Percentiles rank a stretch among this genome's conserved stretches.
Evolutionary conservation across 2,113 vertebrate species (phyloP).

Genomic region (Tor tambroides): DNA sequence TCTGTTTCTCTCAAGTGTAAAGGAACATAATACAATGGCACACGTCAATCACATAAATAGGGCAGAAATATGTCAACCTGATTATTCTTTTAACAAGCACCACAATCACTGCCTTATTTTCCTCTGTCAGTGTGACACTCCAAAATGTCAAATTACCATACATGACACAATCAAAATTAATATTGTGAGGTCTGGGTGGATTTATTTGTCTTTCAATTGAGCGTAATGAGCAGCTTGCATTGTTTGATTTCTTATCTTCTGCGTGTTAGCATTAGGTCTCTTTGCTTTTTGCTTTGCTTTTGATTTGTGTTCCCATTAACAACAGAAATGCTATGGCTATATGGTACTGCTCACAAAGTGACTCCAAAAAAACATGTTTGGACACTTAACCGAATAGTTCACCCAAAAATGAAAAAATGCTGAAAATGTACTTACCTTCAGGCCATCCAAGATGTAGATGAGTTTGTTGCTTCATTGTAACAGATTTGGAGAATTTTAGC

Average conservation of each 20-base stretch:
- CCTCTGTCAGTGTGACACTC: slow-evolving; percentile 18
- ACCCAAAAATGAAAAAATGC: background rate
- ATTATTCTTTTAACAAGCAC: slow-evolving; percentile 54
- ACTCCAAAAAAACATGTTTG: background rate
- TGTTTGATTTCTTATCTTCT: slow-evolving; percentile 28
- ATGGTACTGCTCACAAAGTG: background rate
- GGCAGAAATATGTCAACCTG: slow-evolving; percentile 41
- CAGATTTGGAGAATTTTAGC: background rate
- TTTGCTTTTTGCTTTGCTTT: background rate
- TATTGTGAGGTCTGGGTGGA: slow-evolving; percentile 34
- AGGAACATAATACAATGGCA: slow-evolving; percentile 12
- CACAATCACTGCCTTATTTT: slow-evolving; percentile 46
- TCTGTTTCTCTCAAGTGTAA: slow-evolving; percentile 16
- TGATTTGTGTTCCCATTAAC: background rate
- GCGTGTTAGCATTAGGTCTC: background rate
- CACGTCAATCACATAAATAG: slow-evolving; percentile 28
- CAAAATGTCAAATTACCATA: slow-evolving; percentile 58
- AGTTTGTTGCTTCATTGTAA: background rate
- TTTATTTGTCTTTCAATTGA: slow-evolving; percentile 15
- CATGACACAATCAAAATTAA: slow-evolving; percentile 26
- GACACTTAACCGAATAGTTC: background rate
- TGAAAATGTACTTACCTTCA: background rate
- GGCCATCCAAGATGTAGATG: background rate
- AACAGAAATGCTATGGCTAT: background rate
- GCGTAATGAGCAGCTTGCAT: slow-evolving; percentile 15